phyloP scores from a whole-genome alignment of 2,797 vertebrate species.

The Chloroceryle inda region DNA sequence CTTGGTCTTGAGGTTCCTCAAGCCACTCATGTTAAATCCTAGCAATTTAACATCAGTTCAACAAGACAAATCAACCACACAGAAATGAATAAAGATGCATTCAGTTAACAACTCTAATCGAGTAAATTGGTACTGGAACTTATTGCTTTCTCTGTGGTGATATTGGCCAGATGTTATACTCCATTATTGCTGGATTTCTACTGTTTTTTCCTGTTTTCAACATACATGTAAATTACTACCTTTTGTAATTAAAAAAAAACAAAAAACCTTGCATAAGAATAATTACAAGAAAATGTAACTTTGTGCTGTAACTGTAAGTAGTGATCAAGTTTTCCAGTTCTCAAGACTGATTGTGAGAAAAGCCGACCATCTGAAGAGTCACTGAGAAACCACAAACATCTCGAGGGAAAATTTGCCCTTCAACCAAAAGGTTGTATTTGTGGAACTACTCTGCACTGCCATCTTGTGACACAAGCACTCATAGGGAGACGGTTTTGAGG shows the following conservation, averaged over 20 bases:
- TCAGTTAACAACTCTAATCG: background rate
- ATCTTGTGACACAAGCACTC: background rate
- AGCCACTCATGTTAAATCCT: background rate
- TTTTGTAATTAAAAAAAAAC: background rate
- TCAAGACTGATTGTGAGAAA: background rate
- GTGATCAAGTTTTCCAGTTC: background rate
- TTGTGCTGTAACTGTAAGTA: background rate
- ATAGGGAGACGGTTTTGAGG: rapidly evolving
- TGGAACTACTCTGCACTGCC: background rate
- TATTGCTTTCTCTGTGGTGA: background rate
- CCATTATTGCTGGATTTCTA: background rate
- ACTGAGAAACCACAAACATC: background rate
- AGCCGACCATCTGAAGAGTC: background rate
- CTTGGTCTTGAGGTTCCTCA: background rate
- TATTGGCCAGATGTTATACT: background rate
- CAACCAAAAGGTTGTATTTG: rapidly evolving
- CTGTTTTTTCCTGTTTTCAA: background rate
- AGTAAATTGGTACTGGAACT: background rate
- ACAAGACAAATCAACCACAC: background rate
- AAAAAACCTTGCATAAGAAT: background rate
- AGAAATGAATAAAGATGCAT: background rate
- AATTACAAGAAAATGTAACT: background rate
- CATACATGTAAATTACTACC: background rate
- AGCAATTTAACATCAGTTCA: background rate
- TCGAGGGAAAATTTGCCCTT: background rate